Evolutionary conservation across 2,113 vertebrate genomes (phyloP).

Genomic region (Porphyrio hochstetteri): DNA sequence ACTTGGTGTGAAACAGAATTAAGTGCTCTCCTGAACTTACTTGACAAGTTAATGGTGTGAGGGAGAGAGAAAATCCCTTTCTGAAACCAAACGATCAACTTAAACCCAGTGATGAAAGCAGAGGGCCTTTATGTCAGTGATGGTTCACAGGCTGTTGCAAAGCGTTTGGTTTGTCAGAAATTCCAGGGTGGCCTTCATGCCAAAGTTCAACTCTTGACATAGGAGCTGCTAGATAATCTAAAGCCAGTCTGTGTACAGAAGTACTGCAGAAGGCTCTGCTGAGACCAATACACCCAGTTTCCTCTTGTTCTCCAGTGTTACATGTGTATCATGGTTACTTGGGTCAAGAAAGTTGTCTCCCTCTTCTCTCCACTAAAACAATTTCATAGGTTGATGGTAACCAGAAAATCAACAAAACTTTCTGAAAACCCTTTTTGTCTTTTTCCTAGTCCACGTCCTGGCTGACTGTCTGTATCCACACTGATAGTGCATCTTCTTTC

Average conservation of each 20-base stretch:
- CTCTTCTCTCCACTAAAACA: not conserved
- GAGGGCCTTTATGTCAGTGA: not conserved
- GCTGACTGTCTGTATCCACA: not conserved
- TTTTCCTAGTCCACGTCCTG: not conserved
- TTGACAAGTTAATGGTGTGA: not conserved
- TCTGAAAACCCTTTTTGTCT: not conserved
- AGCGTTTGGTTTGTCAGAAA: not conserved
- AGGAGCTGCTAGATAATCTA: not conserved
- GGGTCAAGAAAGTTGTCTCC: not conserved
- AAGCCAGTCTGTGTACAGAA: not conserved
- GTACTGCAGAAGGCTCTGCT: not conserved
- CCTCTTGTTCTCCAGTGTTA: not conserved
- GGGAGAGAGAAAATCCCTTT: not conserved
- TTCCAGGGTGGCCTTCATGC: not conserved
- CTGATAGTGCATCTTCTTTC: not conserved
- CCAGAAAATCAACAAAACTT: not conserved
- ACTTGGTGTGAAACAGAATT: not conserved
- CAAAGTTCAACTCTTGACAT: not conserved
- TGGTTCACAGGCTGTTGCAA: not conserved
- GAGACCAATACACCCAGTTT: not conserved
- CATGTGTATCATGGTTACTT: too few relatives aligned
- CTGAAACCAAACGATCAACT: not conserved
- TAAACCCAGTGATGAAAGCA: not conserved
- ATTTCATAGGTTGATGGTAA: not conserved
- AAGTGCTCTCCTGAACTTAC: not conserved